Evolutionary conservation across 2,797 vertebrate genomes (phyloP).

Genomic region (Poeciliopsis presidionis): DNA sequence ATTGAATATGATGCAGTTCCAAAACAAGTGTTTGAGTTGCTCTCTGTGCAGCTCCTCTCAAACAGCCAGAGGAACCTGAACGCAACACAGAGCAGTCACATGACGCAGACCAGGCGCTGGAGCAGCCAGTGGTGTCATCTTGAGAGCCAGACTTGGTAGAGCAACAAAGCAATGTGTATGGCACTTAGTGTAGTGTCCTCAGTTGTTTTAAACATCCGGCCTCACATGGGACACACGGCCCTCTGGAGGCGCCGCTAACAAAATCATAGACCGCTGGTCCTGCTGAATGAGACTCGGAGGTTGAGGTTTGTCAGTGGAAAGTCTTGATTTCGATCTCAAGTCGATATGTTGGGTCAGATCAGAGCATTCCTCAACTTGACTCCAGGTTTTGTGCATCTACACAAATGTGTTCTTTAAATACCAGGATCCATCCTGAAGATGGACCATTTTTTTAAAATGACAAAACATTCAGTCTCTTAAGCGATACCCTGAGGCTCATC

Average conservation of each 20-base stretch:
- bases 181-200: background rate
- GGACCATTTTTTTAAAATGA: background rate
- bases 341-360: background rate
- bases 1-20: background rate
- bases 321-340: background rate
- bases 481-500: slow-evolving; percentile 23
- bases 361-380: background rate
- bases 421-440: background rate
- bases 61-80: background rate
- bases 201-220: background rate
- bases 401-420: background rate
- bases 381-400: background rate
- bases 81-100: background rate
- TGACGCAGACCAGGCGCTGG: background rate
- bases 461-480: background rate
- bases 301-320: background rate
- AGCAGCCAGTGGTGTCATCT: background rate
- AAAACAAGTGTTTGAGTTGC: background rate
- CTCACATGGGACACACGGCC: background rate
- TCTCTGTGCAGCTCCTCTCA: background rate
- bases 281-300: background rate
- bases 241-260: background rate
- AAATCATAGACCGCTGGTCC: no score
- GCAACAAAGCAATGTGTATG: background rate
- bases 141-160: background rate